Conservation (phyloP, 2,113 vertebrate genomes). For the Gadus chalcogrammus region DNA sequence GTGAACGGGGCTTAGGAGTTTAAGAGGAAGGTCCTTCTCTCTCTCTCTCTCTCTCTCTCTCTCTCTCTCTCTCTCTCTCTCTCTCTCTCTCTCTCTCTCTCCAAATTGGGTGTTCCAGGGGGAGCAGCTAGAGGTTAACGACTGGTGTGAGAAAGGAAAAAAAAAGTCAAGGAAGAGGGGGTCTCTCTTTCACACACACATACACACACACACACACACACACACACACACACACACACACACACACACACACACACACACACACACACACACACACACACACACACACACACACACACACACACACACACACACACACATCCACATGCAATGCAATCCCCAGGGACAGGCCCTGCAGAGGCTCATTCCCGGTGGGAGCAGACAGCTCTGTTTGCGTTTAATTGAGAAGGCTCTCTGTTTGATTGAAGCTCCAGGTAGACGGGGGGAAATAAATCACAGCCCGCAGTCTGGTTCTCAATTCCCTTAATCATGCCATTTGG, state of each 20-base stretch:
- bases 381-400: conserved; percentile 25
- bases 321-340: conserved; percentile 22
- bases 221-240: conserved; percentile 24
- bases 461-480: neutral
- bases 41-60: neutral
- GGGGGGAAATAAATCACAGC: neutral
- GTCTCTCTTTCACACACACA: neutral
- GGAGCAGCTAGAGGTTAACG: conserved; percentile 69
- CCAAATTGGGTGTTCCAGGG: conserved; percentile 10
- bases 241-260: conserved; percentile 7
- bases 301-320: conserved; percentile 16
- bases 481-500: neutral
- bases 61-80: neutral
- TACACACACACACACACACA: conserved; percentile 20
- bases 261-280: conserved; percentile 22
- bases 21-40: neutral
- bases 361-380: conserved; percentile 27
- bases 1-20: too few species aligned
- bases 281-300: neutral
- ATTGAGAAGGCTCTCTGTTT: neutral
- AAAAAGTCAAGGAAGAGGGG: conserved; percentile 54
- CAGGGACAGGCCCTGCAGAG: conserved; percentile 37
- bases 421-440: conserved; percentile 26
- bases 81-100: neutral
- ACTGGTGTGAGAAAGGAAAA: conserved; percentile 60